Evolutionary conservation across 2,888 invertebrate genomes (phyloP), one percentile per base, ranked within the genome.

Genomic region (Cosmopolites sordidus): DNA sequence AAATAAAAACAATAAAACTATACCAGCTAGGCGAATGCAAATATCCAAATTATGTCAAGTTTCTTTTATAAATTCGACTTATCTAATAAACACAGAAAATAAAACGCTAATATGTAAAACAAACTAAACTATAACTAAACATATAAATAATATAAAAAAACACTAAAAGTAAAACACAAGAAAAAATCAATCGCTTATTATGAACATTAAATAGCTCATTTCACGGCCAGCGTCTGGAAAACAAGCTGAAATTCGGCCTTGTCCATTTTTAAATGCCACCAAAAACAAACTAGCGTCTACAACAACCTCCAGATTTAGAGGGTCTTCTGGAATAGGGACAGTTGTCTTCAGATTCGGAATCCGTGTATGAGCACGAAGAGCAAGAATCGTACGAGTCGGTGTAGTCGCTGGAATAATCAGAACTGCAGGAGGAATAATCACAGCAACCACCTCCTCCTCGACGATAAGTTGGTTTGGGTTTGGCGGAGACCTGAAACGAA

Each of bases 211-310:
- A 22, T 22, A 8, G 8, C 22, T 8, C 4, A 8, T 22, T 5
- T 8, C 8, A 47, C 40, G 47, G 18, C 48, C 48, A 48, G 48
- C 48, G 42, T 42, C 46, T 1, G 16, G 16, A 12, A 16, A 22
- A 40, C 33, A 11, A 37, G 43, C 17, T 16, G 18, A 22, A n/a
- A 15, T 14, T 14, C n/a, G n/a, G n/a, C n/a, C n/a, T n/a, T n/a
- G n/a, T 38, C 22, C 15, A 16, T 43, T 43, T 43, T 43, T 39
- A 49, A 16, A 43, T 49, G 49, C 49, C 49, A 49, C 49, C 49
- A 38, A 27, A 27, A 27, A 27, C 27, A 18, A 39, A 5, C 45
- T 51, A 51, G 43, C 47, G 51, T 47, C 47, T 51, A 14, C 47
- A 51, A 12, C 51, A 51, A 37, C 51, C 29, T 18, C 46, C 37